Evolutionary conservation across 2,113 vertebrate genomes (phyloP).

Genomic region (Caloenas nicobarica): DNA sequence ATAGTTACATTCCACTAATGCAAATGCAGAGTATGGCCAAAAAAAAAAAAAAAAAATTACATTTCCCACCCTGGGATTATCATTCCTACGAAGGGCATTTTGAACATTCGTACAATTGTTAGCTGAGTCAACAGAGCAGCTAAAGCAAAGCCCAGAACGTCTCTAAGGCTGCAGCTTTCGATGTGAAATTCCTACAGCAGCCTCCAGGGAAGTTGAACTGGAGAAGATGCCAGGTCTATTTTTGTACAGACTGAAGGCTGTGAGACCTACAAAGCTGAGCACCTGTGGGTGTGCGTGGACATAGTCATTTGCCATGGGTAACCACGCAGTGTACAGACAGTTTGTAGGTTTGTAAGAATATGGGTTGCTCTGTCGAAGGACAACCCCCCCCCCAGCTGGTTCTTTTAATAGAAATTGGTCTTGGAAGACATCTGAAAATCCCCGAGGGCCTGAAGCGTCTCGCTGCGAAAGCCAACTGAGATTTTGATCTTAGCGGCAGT

Average conservation of each 20-base stretch:
- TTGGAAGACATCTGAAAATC: neutral
- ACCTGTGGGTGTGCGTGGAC: rapidly evolving
- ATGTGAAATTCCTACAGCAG: constrained; percentile 4
- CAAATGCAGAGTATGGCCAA: neutral
- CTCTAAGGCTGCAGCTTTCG: neutral
- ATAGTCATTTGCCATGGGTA: neutral
- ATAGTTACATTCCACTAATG: neutral
- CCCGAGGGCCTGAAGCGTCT: neutral
- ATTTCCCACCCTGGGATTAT: constrained; percentile 8
- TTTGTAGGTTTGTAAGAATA: neutral
- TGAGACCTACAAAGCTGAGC: neutral
- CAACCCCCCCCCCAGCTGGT: rapidly evolving
- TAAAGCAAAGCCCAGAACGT: constrained; percentile 4
- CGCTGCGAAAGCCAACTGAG: rapidly evolving
- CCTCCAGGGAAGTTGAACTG: neutral
- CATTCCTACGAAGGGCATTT: neutral
- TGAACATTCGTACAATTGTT: neutral
- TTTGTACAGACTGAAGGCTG: neutral
- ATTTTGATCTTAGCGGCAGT: neutral
- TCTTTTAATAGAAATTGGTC: neutral
- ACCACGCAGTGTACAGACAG: neutral
- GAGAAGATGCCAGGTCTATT: neutral
- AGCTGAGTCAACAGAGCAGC: constrained; percentile 47
- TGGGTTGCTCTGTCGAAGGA: neutral
- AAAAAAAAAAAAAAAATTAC: neutral